Evolutionary conservation across 2,888 invertebrate genomes (phyloP).

Genomic region (Lutraria lutraria): DNA sequence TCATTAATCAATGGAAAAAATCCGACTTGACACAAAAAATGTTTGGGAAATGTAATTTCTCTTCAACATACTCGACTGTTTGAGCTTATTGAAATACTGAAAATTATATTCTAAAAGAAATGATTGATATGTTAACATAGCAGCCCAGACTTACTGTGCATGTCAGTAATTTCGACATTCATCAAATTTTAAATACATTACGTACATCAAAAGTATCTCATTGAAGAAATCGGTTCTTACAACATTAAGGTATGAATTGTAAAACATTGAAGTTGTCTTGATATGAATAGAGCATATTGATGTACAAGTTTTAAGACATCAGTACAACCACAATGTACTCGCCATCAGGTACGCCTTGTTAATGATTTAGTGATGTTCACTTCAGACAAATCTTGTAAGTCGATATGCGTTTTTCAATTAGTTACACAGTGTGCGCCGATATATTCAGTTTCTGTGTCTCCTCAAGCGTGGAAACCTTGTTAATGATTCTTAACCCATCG

Average conservation of each 20-base stretch:
- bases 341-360: neutral
- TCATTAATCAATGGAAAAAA: neutral
- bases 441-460: neutral
- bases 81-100: neutral
- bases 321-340: neutral
- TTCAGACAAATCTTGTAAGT: neutral
- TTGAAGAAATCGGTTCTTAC: no score
- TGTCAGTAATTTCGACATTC: no score
- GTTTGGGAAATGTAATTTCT: no score
- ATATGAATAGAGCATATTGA: no score
- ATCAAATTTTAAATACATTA: no score
- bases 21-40: neutral
- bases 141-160: no score
- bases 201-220: no score
- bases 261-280: no score
- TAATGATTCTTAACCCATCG: neutral
- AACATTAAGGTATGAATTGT: no score
- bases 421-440: neutral
- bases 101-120: no score
- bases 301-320: neutral
- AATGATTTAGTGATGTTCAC: neutral
- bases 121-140: no score
- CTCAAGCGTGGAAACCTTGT: neutral
- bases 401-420: slow-evolving; percentile 16
- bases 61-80: neutral